These are phyloP conservation scores for Cerceris ruficornis DNA, from an alignment of 2,888 invertebrate genomes.

Conservation along the genomic window DNA sequence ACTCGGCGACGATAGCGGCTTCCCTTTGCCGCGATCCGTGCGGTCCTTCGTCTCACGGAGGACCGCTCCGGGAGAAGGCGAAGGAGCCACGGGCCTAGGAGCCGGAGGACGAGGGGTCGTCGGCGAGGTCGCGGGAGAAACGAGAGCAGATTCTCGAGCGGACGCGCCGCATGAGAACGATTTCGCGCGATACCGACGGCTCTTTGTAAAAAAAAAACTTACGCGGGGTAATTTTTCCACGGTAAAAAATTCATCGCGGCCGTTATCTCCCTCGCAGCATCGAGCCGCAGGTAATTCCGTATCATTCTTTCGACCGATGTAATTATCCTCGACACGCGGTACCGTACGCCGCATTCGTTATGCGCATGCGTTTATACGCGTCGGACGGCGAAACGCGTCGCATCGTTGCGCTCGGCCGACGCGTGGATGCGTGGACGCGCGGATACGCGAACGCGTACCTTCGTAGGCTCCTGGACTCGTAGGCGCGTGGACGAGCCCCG, in stretches of 20 bases:
- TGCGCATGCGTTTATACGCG: slow-evolving; percentile 60
- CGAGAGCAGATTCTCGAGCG: not conserved
- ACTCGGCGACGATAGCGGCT: slow-evolving; percentile 45
- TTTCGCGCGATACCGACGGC: slow-evolving; percentile 15
- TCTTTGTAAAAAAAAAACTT: slow-evolving; percentile 23
- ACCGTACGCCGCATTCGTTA: slow-evolving; percentile 68
- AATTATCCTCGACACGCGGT: slow-evolving; percentile 66
- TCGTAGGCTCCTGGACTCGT: too few relatives aligned
- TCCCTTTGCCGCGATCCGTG: slow-evolving; percentile 35
- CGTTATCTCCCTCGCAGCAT: slow-evolving; percentile 60
- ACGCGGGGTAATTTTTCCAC: slow-evolving; percentile 54
- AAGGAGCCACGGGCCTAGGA: not conserved
- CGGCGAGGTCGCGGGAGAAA: not conserved
- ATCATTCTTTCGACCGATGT: slow-evolving; percentile 70
- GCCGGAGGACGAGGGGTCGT: not conserved
- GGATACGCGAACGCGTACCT: not conserved
- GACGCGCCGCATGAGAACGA: slow-evolving; percentile 30
- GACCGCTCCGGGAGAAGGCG: too few relatives aligned
- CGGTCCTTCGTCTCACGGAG: slow-evolving; percentile 51
- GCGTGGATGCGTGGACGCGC: slow-evolving; percentile 29
- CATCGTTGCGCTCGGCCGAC: slow-evolving; percentile 48
- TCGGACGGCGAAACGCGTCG: slow-evolving; percentile 24
- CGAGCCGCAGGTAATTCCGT: slow-evolving; percentile 63
- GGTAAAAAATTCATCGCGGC: slow-evolving; percentile 58
- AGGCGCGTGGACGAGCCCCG: too few relatives aligned